A percentile compares a stretch with the other conserved stretches of the same genome.
phyloP scores from a whole-genome alignment of 2,888 invertebrate species.

The Chrysotoxum bicinctum region DNA sequence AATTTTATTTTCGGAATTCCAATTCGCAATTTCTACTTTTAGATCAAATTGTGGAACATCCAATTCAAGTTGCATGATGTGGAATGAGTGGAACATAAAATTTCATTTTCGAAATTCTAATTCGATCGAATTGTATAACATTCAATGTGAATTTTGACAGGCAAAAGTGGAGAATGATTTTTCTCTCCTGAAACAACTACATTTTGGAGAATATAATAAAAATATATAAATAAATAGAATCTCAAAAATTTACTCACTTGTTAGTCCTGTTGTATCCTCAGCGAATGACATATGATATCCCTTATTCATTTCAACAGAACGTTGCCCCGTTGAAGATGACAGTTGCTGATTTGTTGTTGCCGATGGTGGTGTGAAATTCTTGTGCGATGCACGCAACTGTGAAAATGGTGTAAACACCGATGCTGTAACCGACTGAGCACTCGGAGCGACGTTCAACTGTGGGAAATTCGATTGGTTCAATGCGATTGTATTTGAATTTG shows the following conservation, averaged over 20 bases:
- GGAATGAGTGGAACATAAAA: no score
- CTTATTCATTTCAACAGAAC: constrained; percentile 96
- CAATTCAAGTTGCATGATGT: no score
- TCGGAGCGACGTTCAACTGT: constrained; percentile 74
- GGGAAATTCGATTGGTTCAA: constrained; percentile 66
- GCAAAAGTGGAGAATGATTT: no score
- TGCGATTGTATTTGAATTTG: constrained; percentile 31
- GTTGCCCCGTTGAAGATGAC: constrained; percentile 89
- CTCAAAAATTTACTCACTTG: constrained; percentile 87
- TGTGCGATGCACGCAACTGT: constrained; percentile 59
- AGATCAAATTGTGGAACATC: no score
- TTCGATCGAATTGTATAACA: no score
- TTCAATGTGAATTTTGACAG: no score
- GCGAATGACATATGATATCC: constrained; percentile 92
- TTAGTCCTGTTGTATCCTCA: constrained; percentile 91
- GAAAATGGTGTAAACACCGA: constrained; percentile 77
- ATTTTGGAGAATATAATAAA: no score
- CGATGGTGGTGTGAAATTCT: constrained; percentile 44
- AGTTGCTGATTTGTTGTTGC: constrained; percentile 81
- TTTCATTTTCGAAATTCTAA: no score
- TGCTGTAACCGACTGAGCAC: constrained; percentile 77
- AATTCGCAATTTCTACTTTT: no score
- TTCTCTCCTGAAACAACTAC: no score
- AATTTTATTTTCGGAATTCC: no score
- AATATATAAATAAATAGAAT: background rate